phyloP scores from a whole-genome alignment of 2,888 invertebrate genomes.

The Brenthis hecate region DNA sequence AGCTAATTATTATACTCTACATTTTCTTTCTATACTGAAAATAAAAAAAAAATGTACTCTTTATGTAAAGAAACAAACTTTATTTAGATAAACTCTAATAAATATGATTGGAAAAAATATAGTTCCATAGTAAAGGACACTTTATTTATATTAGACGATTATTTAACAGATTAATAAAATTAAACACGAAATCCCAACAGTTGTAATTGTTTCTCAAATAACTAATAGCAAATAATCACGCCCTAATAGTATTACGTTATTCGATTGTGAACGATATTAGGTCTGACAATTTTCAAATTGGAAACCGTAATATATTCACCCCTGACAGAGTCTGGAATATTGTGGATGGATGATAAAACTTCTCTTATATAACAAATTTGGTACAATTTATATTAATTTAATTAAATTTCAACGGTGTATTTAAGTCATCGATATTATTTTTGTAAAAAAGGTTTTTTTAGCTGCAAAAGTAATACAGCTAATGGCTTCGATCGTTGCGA shows the following conservation, averaged over 20 bases:
- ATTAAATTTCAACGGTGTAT: too few species aligned
- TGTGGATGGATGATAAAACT: conserved; percentile 37
- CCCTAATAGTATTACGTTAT: conserved; percentile 65
- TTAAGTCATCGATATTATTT: not conserved
- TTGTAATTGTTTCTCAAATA: conserved; percentile 61
- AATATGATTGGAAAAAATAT: too few species aligned
- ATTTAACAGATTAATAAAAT: conserved; percentile 6
- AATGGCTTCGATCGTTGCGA: too few species aligned
- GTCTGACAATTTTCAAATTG: conserved; percentile 78
- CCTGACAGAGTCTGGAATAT: conserved; percentile 45
- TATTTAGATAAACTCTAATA: too few species aligned
- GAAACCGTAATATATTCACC: conserved; percentile 77
- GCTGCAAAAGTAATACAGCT: too few species aligned
- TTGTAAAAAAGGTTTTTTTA: not conserved
- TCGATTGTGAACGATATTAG: conserved; percentile 74
- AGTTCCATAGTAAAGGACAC: too few species aligned
- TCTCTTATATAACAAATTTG: conserved; percentile 4
- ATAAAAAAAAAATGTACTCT: too few species aligned
- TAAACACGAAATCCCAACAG: conserved; percentile 35
- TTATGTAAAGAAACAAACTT: too few species aligned
- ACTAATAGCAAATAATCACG: conserved; percentile 76
- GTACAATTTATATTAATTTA: not conserved
- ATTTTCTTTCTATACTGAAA: too few species aligned
- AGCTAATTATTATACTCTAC: too few species aligned
- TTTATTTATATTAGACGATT: not conserved